Evolutionary conservation across 35 echinoderm and acorn worm genomes (phyloP).

Genomic region (Apostichopus parvimensis): DNA sequence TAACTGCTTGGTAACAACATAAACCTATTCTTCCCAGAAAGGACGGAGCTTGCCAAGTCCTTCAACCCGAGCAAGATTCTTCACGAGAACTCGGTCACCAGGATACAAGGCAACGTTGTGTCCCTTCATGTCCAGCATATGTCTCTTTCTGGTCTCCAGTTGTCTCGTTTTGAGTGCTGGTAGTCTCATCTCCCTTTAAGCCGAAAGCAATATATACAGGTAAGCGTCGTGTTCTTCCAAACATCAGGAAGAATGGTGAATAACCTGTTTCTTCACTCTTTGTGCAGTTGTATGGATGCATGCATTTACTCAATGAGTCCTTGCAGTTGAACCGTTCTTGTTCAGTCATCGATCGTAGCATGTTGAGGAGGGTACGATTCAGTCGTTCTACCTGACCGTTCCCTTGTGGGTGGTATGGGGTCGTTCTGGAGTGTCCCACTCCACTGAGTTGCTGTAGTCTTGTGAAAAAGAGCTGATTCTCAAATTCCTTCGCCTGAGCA

Average conservation of each 20-base stretch:
- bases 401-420: slow-evolving; percentile 47
- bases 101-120: slow-evolving; percentile 12
- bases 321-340: slow-evolving; percentile 54
- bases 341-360: slow-evolving; percentile 55
- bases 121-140: background rate
- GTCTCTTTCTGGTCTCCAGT: too few relatives aligned
- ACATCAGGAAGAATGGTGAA: background rate
- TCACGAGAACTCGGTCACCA: slow-evolving; percentile 46
- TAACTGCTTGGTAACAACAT: slow-evolving; percentile 2
- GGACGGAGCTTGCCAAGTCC: slow-evolving; percentile 35
- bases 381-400: slow-evolving; percentile 51
- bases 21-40: slow-evolving; percentile 51
- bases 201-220: background rate
- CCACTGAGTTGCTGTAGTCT: background rate
- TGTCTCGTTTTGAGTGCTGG: too few relatives aligned
- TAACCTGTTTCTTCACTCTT: slow-evolving; percentile 62
- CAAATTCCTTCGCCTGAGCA: slow-evolving; percentile 3
- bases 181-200: background rate
- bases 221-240: background rate
- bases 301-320: slow-evolving; percentile 53
- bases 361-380: slow-evolving; percentile 62
- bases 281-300: slow-evolving; percentile 62
- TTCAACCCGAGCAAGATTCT: slow-evolving; percentile 17
- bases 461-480: background rate
- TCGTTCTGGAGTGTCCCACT: slow-evolving; percentile 35